These are phyloP conservation scores for Gari tellinella DNA, from an alignment of 2,888 invertebrate species.

Conservation along the genomic window DNA sequence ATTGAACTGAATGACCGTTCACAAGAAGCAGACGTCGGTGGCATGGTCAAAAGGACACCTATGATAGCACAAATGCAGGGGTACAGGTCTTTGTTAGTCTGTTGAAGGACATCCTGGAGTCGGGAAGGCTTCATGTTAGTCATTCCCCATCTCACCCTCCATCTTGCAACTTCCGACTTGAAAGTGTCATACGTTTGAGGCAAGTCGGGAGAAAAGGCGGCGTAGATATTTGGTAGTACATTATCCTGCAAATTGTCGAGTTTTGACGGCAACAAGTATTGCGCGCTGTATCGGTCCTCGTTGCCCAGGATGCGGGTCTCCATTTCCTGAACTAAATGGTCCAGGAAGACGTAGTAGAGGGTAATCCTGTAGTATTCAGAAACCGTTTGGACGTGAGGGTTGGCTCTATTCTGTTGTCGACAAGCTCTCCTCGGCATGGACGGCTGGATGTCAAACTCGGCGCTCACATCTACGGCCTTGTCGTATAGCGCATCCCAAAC, in stretches of 20 bases:
- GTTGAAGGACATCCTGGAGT: slow-evolving; percentile 22
- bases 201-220: slow-evolving; percentile 14
- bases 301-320: slow-evolving; percentile 15
- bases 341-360: slow-evolving; percentile 21
- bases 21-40: slow-evolving; percentile 23
- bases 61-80: slow-evolving; percentile 12
- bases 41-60: slow-evolving; percentile 27
- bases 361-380: slow-evolving; percentile 17
- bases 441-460: slow-evolving; percentile 10
- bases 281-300: slow-evolving; percentile 21
- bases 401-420: slow-evolving; percentile 22
- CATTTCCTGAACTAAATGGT: slow-evolving; percentile 18
- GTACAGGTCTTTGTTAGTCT: background rate
- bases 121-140: slow-evolving; percentile 2
- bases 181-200: slow-evolving; percentile 8
- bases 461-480: slow-evolving; percentile 7
- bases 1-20: slow-evolving; percentile 33
- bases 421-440: slow-evolving; percentile 23
- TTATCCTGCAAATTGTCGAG: slow-evolving; percentile 7
- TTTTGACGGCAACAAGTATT: slow-evolving; percentile 14
- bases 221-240: slow-evolving; percentile 9
- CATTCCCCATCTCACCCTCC: slow-evolving; percentile 26
- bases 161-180: slow-evolving; percentile 14
- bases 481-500: slow-evolving; percentile 30
- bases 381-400: slow-evolving; percentile 15